Evolutionary conservation across 2,797 vertebrate species (phyloP), one percentile per base, ranked within the genome.

Genomic region (Anabacerthia variegaticeps): DNA sequence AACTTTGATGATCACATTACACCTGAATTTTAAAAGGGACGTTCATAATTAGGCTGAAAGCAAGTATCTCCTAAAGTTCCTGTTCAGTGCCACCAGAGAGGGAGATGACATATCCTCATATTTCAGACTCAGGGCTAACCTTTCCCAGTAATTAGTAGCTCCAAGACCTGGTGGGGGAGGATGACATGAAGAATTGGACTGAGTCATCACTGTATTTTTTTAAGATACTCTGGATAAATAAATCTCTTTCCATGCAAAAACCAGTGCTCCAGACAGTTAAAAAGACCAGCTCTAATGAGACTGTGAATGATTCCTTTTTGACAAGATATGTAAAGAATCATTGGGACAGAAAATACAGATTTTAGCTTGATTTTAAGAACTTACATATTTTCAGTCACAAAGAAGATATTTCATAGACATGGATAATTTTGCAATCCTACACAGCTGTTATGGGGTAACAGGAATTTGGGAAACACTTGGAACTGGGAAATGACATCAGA

Each of bases 61-160:
- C 39, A 77, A 92, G 56, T 78, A 63, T 67, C 37, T 63, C 34
- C 27, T 74, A 14, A 86, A 75, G 80, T 65, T 91, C 46, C 48
- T 84, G 36, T 62, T 81, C 44, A 55, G 43, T 83, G 52, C 74
- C 79, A 73, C 79, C 39, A 32, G 58, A 88, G 61, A 66, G 89
- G 26, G 28, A 81, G 39, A 69, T 85, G 32, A 44, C 52, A 56
- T 63, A 67, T 27, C n/a, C 30, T 91, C 24, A 55, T 88, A 84
- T 88, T 83, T 94, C 79, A 84, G 39, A 66, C 49, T 26, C 62
- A 92, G 30, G 43, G 30, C 22, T 93, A 93, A 91, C 85, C 79
- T 94, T 96, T 93, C 26, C 46, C 54, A 75, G 58, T 80, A 91
- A 93, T 81, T 83, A 92, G 58, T 63, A 88, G 48, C 62, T 94